Evolutionary conservation across 1,140 invertebrate species (phyloP), one percentile per base, ranked within the genome.

Genomic region (Chymomyza costata): DNA sequence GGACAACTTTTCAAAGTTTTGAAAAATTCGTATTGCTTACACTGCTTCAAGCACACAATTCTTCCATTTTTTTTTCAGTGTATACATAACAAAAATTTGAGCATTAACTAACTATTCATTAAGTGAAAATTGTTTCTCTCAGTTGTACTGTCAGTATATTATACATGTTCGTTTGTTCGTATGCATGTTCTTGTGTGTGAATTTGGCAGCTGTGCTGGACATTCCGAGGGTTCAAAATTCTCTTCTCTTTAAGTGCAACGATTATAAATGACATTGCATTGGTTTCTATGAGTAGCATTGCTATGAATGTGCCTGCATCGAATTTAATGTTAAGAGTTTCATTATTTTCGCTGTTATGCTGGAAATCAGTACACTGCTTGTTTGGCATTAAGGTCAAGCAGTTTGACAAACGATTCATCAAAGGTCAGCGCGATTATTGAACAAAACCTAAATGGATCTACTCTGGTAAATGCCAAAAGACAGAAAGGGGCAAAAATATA

Each of bases 201-300:
- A 66, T 54, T 60, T 32, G 37, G 49, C 46, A 53, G 61, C 53
- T 54, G 54, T 60, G 65, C 47, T 53, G 64, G 53, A 62, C 61
- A 65, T 16, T 34, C 13, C 37, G 10, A 38, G 19, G 45, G 39
- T 1, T 31, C 31, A 25, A 11, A 13, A 7, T 41, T 6, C 31
- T n/a, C 41, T 18, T 16, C 38, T 44, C 48, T 19, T n/a, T 15
- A 62, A 38, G 37, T 57, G 41, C 63, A 78, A 80, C 74, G 67
- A 80, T 80, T 80, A 80, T 73, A 80, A 80, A 80, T 80, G 73
- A 80, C 64, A 80, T 71, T 80, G 73, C 59, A 44, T 80, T 64
- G 54, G 56, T 66, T 73, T 63, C 43, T 45, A 19, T 6, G 5
- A 6, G 13, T 6, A n/a, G 31, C 31, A 3, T 34, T 6, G 31